Evolutionary conservation across 2,888 invertebrate species (phyloP), one percentile per base, ranked within the genome.

Genomic region (Lepidochrysops patricia): DNA sequence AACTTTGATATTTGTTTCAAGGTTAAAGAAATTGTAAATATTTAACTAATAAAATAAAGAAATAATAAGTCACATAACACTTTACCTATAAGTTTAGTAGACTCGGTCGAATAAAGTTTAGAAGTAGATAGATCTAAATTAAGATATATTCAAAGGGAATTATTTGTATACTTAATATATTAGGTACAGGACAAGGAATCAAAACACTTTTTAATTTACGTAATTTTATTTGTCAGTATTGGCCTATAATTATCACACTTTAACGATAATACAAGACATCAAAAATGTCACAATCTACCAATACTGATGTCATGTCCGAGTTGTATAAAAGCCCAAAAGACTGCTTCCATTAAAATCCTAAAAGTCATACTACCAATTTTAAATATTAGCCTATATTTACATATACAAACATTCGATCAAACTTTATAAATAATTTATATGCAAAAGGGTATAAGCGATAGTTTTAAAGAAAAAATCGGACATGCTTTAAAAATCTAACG

Each of bases 371-470:
- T 84, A 81, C 77, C 77, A 80, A 81, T 80, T 82, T 87, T 87
- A 87, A 89, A 87, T 88, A 88, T 72, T 87, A 83, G 74, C 70
- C 83, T 84, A 87, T 89, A 88, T 88, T 83, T 88, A 88, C 89
- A 85, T 75, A 74, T 80, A 72, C 75, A 78, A 80, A 76, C 85
- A 85, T 76, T 54, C 79, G 77, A 76, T 79, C 78, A 69, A 70
- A 70, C 57, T 60, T 27, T 61, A 58, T 72, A 72, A 63, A 66
- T 72, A 72, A 63, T 64, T 73, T 74, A 66, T 72, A 75, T 74
- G 78, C 77, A 82, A 84, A 59, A 26, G 26, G 35, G 52, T 35
- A 32, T 25, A 32, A 32, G 13, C n/a, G 32, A 58, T 13, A 32
- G 25, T 34, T 49, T 13, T 13, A 35, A 34, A 52, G 7, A 7